A percentile compares a stretch with the other conserved stretches of the same genome.
phyloP scores from a whole-genome alignment of 1,140 invertebrate species.

The Myzus persicae region DNA sequence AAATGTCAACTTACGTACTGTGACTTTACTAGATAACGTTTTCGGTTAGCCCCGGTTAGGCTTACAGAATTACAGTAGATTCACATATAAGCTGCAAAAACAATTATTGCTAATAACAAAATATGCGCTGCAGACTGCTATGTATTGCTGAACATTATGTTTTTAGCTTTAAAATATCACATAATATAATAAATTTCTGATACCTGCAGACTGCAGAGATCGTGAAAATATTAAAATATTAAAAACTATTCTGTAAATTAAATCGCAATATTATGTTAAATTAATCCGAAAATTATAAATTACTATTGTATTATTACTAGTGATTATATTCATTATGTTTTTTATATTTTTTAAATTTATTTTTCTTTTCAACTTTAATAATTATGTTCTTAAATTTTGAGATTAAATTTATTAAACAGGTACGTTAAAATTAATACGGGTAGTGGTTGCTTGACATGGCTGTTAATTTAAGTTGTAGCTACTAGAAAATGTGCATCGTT shows the following conservation, averaged over 20 bases:
- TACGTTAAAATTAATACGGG: background rate
- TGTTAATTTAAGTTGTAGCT: background rate
- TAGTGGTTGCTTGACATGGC: no score
- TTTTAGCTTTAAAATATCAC: background rate
- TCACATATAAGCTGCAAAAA: slow-evolving; percentile 5
- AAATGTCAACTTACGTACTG: background rate
- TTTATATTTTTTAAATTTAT: no score
- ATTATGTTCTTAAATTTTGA: background rate
- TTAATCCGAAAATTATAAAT: background rate
- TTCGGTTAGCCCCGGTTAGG: background rate
- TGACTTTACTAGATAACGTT: background rate
- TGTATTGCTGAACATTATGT: background rate
- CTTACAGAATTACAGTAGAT: background rate
- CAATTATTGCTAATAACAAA: slow-evolving; percentile 19
- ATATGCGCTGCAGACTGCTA: background rate
- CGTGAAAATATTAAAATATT: background rate
- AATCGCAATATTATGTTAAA: background rate
- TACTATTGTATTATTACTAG: background rate
- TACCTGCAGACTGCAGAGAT: background rate
- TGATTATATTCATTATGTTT: background rate
- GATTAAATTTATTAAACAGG: no score
- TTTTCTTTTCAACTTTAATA: background rate
- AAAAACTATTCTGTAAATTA: background rate
- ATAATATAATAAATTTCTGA: background rate
- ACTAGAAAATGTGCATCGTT: background rate